Base-by-base conservation (phyloP, 30 jellyfish, hydroid and myxozoan species). In the Chrysaora quinquecirrha region DNA sequence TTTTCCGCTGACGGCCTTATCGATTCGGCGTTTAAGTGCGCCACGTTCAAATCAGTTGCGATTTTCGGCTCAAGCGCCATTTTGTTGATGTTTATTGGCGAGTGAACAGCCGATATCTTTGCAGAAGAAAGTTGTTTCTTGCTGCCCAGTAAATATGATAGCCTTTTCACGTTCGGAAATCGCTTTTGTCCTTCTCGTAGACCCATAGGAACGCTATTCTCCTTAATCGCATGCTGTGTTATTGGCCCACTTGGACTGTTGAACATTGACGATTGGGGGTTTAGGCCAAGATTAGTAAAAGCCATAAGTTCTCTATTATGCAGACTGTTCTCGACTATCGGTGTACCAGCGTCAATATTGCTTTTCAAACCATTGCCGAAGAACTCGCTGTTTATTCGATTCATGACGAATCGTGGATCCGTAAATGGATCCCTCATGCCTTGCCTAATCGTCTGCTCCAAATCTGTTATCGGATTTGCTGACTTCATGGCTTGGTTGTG, bases 381-480 rank as follows among this genome's bases (percentile, higher is more conserved):
- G 91, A 94, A 87, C 22, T 94, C 99, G 30, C 83, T 96, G 82
- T 94, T 94, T 70, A 94, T 83, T 52, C 80, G 87, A 67, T 94
- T 94, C 96, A 94, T 94, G 20, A 94, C 85, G 76, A 87, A 94
- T 34, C 65, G 73, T 7, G 97, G 99, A 72, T 88, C 97, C 7
- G 97, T 65, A 78, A 73, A 89, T 1, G 99, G 99, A 74, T 94
- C 99, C 61, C 50, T 94, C 79, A 87, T 89, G n/a, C 99, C 99
- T 27, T 91, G 91, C 35, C 96, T 93, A 0, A 94, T 89, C 20
- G 96, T 94, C 35, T 94, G 98, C 73, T 94, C 99, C 35, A 94
- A 73, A 60, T 94, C 99, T 21, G 90, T 90, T 30, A 94, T 82
- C 31, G 99, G 99, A 78, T 94, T 88, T 22, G 99, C 99, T 0